Conservation (phyloP, 2,797 vertebrate species). For the Coregonus ussuriensis region DNA sequence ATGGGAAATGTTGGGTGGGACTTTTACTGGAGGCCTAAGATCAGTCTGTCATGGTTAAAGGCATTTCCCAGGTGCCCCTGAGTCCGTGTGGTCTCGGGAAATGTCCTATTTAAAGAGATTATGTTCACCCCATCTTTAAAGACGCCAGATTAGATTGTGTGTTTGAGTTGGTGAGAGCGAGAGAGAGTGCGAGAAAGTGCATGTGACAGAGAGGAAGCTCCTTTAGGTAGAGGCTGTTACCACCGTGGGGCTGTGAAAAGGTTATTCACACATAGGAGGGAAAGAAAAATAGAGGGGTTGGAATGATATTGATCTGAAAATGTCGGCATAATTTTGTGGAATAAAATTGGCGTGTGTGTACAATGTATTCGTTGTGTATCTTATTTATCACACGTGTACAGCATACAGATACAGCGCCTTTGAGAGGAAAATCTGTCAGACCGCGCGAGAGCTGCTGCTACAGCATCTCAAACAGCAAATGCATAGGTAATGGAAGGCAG, state of each 20-base stretch:
- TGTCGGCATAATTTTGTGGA: neutral
- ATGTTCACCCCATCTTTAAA: neutral
- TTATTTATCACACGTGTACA: too few relatives aligned
- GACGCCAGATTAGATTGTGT: neutral
- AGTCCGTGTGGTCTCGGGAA: neutral
- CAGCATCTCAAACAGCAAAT: too few relatives aligned
- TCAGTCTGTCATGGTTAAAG: neutral
- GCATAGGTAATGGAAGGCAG: too few relatives aligned
- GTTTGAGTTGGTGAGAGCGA: neutral
- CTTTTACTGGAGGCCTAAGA: neutral
- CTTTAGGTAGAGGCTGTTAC: neutral
- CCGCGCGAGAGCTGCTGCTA: too few relatives aligned
- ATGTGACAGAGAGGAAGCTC: neutral
- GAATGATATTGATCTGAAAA: neutral
- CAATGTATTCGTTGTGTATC: too few relatives aligned
- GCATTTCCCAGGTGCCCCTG: neutral
- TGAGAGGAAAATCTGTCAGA: too few relatives aligned
- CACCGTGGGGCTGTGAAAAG: neutral
- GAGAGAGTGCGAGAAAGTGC: neutral
- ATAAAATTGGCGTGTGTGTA: too few relatives aligned
- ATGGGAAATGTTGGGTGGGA: neutral
- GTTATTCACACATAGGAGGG: neutral
- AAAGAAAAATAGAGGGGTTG: neutral
- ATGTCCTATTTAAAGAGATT: slow-evolving; percentile 4
- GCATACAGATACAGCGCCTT: too few relatives aligned